Conservation (phyloP, 1,140 invertebrate species). For the Mizuhopecten yessoensis region DNA sequence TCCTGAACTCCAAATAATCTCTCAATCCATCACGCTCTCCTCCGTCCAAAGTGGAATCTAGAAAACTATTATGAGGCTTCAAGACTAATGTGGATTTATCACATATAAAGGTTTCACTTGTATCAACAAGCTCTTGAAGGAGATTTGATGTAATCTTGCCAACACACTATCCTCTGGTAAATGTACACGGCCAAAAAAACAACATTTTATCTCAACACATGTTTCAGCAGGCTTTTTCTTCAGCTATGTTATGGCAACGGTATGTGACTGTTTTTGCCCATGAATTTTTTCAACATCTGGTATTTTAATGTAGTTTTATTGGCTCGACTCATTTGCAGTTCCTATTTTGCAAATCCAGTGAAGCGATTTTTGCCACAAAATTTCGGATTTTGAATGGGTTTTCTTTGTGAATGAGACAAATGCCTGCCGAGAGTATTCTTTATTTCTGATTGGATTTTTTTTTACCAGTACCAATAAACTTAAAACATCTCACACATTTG, state of each 20-base stretch:
- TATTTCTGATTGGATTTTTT: neutral
- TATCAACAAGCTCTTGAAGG: slow-evolving; percentile 16
- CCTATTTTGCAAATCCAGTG: neutral
- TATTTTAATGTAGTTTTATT: neutral
- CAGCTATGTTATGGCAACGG: neutral
- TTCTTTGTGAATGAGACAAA: neutral
- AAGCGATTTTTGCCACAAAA: neutral
- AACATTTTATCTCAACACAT: slow-evolving; percentile 31
- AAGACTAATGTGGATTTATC: slow-evolving; percentile 18
- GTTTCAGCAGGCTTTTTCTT: slow-evolving; percentile 19
- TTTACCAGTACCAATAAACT: neutral
- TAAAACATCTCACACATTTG: neutral
- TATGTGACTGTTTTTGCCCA: neutral
- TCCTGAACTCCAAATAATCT: neutral
- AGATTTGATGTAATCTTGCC: neutral
- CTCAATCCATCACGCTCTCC: slow-evolving; percentile 5
- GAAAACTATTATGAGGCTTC: neutral
- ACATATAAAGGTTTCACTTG: slow-evolving; percentile 17
- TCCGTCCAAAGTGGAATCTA: neutral
- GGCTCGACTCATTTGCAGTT: neutral
- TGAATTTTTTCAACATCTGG: slow-evolving; percentile 25
- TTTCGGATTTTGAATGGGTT: neutral
- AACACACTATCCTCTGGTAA: neutral
- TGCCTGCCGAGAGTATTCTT: neutral
- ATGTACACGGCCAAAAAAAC: neutral